Evolutionary conservation across 2,888 invertebrate species (phyloP).

Genomic region (Eremobia ochroleuca): DNA sequence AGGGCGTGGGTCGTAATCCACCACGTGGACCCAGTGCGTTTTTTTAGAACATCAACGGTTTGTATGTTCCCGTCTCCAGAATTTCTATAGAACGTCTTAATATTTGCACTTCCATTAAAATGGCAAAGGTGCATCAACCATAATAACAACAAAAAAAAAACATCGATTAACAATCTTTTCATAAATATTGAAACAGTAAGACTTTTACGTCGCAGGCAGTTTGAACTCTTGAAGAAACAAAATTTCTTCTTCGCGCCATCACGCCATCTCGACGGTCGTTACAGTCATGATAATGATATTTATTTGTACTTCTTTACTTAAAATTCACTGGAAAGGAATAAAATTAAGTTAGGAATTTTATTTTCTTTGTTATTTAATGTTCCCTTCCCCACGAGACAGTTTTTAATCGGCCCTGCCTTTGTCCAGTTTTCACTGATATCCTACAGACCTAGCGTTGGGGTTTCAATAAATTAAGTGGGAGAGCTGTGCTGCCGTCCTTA

Average conservation of each 20-base stretch:
- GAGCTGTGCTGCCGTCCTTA: too few species aligned
- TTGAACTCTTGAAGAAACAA: neutral
- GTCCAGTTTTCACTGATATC: neutral
- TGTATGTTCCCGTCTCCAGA: too few species aligned
- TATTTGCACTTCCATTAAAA: too few species aligned
- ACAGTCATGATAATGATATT: conserved; percentile 50
- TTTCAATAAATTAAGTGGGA: neutral
- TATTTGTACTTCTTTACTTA: conserved; percentile 21
- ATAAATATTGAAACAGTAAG: too few species aligned
- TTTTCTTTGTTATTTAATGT: neutral
- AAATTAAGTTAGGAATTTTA: neutral
- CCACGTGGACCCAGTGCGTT: too few species aligned
- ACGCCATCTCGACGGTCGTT: conserved; percentile 33
- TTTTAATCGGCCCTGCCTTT: neutral
- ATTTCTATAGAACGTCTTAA: too few species aligned
- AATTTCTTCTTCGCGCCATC: neutral
- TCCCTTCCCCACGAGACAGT: neutral
- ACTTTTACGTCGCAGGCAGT: too few species aligned
- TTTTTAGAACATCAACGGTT: too few species aligned
- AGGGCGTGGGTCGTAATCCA: too few species aligned
- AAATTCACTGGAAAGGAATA: conserved; percentile 34
- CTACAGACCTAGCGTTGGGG: neutral
- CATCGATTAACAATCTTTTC: too few species aligned
- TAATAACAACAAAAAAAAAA: too few species aligned
- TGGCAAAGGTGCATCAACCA: too few species aligned